These are phyloP conservation scores for Zele albiditarsus DNA, from an alignment of 2,888 invertebrate species.

Conservation along the genomic window DNA sequence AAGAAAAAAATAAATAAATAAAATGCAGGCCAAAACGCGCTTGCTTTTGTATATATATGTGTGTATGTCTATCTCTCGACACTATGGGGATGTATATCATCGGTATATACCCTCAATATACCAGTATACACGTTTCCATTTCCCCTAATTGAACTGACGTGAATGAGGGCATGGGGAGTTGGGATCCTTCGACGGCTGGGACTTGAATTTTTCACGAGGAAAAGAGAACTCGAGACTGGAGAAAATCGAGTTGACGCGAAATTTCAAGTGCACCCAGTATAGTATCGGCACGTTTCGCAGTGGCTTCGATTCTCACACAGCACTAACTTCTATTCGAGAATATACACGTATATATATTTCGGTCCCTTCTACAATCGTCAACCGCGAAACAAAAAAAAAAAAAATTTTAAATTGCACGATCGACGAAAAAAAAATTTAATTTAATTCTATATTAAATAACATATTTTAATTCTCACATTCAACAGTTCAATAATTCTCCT, in stretches of 20 bases:
- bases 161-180: slow-evolving; percentile 23
- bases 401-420: neutral
- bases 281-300: slow-evolving; percentile 29
- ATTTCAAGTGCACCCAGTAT: neutral
- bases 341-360: slow-evolving; percentile 8
- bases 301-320: slow-evolving; percentile 18
- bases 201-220: slow-evolving; percentile 33
- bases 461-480: no score
- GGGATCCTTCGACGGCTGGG: slow-evolving; percentile 24
- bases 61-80: neutral
- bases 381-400: slow-evolving; percentile 13
- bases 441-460: no score
- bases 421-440: neutral
- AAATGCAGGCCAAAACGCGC: neutral
- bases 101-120: slow-evolving; percentile 6
- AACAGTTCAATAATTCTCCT: no score
- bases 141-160: slow-evolving; percentile 24
- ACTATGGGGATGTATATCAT: slow-evolving; percentile 1
- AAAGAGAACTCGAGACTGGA: slow-evolving; percentile 22
- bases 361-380: neutral
- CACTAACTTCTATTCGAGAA: neutral
- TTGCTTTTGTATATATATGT: neutral
- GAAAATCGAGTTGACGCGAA: slow-evolving; percentile 31
- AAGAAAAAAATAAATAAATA: neutral
- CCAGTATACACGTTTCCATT: neutral